Conservation (phyloP, 1,140 invertebrate genomes). For the Drosophila navojoa region DNA sequence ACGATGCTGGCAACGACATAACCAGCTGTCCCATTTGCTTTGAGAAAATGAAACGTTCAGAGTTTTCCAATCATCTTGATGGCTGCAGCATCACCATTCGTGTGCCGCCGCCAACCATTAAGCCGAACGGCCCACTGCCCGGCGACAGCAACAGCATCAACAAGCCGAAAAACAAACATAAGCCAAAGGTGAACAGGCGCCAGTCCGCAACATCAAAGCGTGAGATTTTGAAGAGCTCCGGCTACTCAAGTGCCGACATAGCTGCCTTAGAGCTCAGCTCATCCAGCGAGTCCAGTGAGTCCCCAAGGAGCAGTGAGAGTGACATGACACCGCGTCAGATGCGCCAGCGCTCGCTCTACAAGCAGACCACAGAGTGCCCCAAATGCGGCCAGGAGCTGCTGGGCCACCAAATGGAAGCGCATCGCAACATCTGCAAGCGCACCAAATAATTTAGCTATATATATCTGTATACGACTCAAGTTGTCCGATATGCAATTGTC, state of each 20-base stretch:
- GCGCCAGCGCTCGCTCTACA: constrained; percentile 52
- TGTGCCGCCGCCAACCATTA: constrained; percentile 49
- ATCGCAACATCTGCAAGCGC: constrained; percentile 41
- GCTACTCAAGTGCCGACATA: constrained; percentile 59
- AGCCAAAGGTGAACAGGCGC: not conserved
- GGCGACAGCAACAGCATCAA: not conserved
- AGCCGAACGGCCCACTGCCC: not conserved
- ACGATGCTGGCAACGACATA: constrained; percentile 60
- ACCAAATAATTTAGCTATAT: not conserved
- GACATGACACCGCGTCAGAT: constrained; percentile 51
- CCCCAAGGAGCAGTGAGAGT: constrained; percentile 20
- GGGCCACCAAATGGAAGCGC: constrained; percentile 50
- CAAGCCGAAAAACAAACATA: not conserved
- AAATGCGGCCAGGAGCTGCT: constrained; percentile 85
- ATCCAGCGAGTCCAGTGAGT: constrained; percentile 51
- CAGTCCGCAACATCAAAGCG: not conserved
- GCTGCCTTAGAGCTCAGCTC: constrained; percentile 37
- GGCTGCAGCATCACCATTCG: constrained; percentile 69
- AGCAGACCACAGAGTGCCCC: constrained; percentile 85
- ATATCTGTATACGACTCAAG: too few species aligned
- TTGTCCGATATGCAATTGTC: too few species aligned
- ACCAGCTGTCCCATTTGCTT: constrained; percentile 84
- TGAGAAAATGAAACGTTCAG: constrained; percentile 56
- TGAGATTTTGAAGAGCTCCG: constrained; percentile 42
- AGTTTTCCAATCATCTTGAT: constrained; percentile 70